Percentiles rank a stretch among this genome's conserved stretches.
Conservation (phyloP, 2,113 vertebrate genomes). For the Brachirus orientalis region DNA sequence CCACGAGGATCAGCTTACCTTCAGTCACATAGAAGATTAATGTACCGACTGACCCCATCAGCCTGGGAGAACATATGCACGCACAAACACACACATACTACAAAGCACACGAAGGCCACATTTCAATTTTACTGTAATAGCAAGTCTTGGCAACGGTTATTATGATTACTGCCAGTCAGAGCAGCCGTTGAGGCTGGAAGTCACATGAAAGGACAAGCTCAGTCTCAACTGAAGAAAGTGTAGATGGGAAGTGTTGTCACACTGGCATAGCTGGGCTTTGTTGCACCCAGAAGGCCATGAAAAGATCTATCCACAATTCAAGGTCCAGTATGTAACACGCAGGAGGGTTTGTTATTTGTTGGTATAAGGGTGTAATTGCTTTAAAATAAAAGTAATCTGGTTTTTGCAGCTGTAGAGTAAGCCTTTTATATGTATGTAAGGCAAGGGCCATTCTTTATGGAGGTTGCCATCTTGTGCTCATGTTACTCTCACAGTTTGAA, state of each 20-base stretch:
- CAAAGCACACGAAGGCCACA: constrained; percentile 27
- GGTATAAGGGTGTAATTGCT: no score
- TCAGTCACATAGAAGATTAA: constrained; percentile 61
- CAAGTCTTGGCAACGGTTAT: constrained; percentile 31
- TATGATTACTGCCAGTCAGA: constrained; percentile 37
- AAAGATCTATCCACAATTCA: no score
- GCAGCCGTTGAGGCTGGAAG: constrained; percentile 15
- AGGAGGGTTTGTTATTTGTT: no score
- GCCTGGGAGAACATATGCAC: constrained; percentile 21
- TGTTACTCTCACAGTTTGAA: no score
- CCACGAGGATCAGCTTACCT: constrained; percentile 70
- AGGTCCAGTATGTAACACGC: no score
- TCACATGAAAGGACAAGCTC: constrained; percentile 8
- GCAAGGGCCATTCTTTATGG: no score
- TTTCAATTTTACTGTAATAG: constrained; percentile 43
- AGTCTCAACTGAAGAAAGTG: constrained; percentile 11
- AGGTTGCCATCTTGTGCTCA: no score
- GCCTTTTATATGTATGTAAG: no score
- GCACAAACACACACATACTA: constrained; percentile 19
- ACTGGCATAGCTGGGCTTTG: not conserved
- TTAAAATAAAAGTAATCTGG: no score
- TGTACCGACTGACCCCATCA: constrained; percentile 46
- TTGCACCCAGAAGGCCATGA: not conserved
- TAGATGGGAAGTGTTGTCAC: constrained; percentile 10
- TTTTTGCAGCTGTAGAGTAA: no score